phyloP scores from a whole-genome alignment of 2,888 invertebrate genomes.

The Hirtodrosophila trivittata region DNA sequence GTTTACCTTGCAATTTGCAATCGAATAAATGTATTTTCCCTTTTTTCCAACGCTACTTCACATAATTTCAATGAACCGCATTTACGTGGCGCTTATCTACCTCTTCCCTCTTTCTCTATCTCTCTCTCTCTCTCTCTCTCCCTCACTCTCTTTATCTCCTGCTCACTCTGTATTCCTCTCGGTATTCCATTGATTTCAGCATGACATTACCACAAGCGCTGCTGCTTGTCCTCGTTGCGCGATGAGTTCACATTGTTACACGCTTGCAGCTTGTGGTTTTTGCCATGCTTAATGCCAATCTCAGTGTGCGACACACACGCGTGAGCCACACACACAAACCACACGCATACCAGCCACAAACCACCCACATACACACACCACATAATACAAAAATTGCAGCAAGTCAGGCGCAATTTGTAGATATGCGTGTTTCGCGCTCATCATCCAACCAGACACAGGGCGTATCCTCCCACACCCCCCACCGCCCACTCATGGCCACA shows the following conservation, averaged over 20 bases:
- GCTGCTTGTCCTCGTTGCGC: conserved; percentile 23
- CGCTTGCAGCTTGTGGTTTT: conserved; percentile 65
- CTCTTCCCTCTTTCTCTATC: conserved; percentile 3
- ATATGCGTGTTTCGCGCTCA: conserved; percentile 61
- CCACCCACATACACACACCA: conserved; percentile 1
- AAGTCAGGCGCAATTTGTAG: conserved; percentile 70
- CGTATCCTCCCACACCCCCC: neutral
- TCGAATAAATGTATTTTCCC: conserved; percentile 33
- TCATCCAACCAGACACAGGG: conserved; percentile 23
- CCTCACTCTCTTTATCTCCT: neutral
- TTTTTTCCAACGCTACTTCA: conserved; percentile 43
- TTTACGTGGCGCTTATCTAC: conserved; percentile 56
- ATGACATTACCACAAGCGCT: conserved; percentile 56
- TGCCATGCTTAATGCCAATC: conserved; percentile 68
- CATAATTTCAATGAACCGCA: conserved; percentile 73
- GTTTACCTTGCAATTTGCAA: conserved; percentile 48
- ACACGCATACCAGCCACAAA: neutral
- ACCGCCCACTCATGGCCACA: neutral
- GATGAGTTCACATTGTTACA: conserved; percentile 40
- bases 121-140: neutral
- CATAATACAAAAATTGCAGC: conserved; percentile 58
- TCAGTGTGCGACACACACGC: conserved; percentile 36
- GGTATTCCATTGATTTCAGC: conserved; percentile 36
- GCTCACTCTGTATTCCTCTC: conserved; percentile 13
- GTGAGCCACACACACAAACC: conserved; percentile 5